A percentile compares a stretch with the other conserved stretches of the same genome.
Conservation (phyloP, 2,113 vertebrate genomes). For the Rhinoderma darwinii region DNA sequence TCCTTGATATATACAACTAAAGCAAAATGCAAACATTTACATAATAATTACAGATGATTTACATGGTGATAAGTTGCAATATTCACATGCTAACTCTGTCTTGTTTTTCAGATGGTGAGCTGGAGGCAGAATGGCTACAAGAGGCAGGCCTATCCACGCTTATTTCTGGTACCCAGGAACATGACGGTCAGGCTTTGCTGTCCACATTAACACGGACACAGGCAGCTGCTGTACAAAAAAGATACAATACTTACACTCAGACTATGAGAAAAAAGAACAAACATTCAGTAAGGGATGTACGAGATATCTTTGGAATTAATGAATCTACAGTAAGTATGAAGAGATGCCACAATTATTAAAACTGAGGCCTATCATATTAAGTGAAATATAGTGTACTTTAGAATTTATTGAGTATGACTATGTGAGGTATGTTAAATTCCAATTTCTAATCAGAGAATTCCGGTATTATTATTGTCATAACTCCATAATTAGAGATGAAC, state of each 20-base stretch:
- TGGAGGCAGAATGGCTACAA: conserved; percentile 93
- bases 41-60: neutral
- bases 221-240: conserved; percentile 86
- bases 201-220: conserved; percentile 91
- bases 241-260: conserved; percentile 90
- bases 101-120: conserved; percentile 80
- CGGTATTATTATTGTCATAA: no score
- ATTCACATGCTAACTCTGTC: neutral
- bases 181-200: conserved; percentile 83
- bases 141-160: conserved; percentile 89
- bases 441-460: no score
- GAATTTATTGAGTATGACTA: no score
- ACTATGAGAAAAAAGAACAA: conserved; percentile 87
- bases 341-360: neutral
- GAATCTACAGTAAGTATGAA: conserved; percentile 76
- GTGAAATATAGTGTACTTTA: no score
- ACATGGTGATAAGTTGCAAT: neutral
- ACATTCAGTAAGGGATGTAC: conserved; percentile 84
- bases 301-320: conserved; percentile 84
- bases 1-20: no score
- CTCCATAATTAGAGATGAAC: no score
- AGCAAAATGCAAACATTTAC: neutral
- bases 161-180: conserved; percentile 78
- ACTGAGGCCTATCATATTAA: neutral
- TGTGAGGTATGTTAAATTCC: no score